A percentile compares a stretch with the other conserved stretches of the same genome.
Conservation (phyloP, 2,797 vertebrate genomes). For the Syndactyla subalaris region DNA sequence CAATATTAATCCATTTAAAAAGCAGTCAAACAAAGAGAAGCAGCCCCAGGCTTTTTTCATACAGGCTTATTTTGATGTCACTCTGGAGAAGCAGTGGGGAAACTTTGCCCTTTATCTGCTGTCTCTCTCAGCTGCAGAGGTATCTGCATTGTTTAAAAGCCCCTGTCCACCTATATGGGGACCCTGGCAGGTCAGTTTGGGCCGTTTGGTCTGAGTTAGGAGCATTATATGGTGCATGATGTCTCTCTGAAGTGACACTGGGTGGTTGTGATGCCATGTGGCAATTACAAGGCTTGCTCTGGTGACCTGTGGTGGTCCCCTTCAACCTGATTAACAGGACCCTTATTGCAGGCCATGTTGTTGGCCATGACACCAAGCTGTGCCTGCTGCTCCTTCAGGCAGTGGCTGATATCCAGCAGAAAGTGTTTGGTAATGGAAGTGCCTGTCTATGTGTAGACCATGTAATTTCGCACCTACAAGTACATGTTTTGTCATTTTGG, state of each 20-base stretch:
- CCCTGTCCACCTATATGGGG: accelerated
- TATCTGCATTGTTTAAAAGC: not conserved
- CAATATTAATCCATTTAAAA: not conserved
- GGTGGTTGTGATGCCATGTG: not conserved
- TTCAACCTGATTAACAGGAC: not conserved
- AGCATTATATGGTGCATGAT: accelerated
- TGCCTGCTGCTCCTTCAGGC: not conserved
- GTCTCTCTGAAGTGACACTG: not conserved
- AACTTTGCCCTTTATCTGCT: not conserved
- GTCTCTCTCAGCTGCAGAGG: not conserved
- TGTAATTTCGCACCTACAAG: not conserved
- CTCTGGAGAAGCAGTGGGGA: not conserved
- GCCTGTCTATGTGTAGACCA: not conserved
- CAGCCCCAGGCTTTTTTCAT: not conserved
- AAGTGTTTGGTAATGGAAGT: not conserved
- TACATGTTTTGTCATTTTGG: not conserved
- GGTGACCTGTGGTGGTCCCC: not conserved
- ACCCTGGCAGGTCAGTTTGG: not conserved
- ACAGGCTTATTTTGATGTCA: not conserved
- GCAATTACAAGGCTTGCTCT: not conserved
- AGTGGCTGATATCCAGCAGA: accelerated
- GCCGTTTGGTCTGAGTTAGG: not conserved
- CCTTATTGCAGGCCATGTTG: not conserved
- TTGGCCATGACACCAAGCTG: not conserved
- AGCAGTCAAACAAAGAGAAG: not conserved